phyloP scores from a whole-genome alignment of 2,113 vertebrate genomes.

The Rhinolophus ferrumequinum region DNA sequence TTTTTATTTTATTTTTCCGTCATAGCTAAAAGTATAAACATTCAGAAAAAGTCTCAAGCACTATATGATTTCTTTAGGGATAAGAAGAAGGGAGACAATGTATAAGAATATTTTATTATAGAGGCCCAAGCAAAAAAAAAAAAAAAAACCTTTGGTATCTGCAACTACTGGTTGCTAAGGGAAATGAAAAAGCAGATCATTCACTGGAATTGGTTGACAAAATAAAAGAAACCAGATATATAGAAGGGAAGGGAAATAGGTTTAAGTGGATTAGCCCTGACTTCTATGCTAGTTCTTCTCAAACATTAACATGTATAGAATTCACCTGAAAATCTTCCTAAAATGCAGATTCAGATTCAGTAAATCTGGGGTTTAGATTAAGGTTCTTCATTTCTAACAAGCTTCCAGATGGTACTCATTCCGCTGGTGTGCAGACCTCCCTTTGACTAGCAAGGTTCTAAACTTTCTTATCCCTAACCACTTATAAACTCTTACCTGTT shows the following conservation, averaged over 20 bases:
- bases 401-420: neutral
- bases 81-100: neutral
- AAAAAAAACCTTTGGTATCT: neutral
- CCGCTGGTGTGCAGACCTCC: neutral
- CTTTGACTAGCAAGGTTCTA: neutral
- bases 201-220: neutral
- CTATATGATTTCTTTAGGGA: neutral
- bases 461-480: neutral
- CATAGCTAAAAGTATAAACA: neutral
- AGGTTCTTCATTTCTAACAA: neutral
- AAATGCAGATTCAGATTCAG: neutral
- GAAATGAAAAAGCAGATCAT: neutral
- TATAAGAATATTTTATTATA: neutral
- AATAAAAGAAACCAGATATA: conserved; percentile 5
- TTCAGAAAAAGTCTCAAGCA: neutral
- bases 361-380: neutral
- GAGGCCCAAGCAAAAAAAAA: neutral
- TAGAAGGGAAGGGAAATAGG: neutral
- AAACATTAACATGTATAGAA: neutral
- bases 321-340: neutral
- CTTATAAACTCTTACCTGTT: neutral
- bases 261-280: neutral
- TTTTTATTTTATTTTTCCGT: neutral
- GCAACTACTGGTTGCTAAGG: neutral
- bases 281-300: neutral